Evolutionary conservation across 2,888 invertebrate genomes (phyloP).

Genomic region (Bhutanitis thaidina): DNA sequence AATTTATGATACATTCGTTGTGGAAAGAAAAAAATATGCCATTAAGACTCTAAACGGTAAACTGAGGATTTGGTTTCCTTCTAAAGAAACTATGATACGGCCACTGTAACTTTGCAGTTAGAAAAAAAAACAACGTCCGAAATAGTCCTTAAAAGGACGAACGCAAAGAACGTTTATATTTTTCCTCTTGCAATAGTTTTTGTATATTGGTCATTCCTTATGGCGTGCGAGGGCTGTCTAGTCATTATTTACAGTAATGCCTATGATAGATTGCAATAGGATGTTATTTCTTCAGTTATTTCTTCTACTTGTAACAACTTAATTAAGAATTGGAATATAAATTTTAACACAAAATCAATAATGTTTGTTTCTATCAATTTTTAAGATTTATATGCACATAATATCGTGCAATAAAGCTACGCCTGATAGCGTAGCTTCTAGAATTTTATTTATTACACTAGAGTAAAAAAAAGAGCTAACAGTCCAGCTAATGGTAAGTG

Average conservation of each 20-base stretch:
- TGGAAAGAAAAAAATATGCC: slow-evolving; percentile 44
- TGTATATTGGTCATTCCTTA: slow-evolving; percentile 34
- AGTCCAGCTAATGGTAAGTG: no score
- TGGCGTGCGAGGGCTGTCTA: slow-evolving; percentile 28
- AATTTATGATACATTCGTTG: slow-evolving; percentile 66
- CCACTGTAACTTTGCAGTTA: slow-evolving; percentile 18
- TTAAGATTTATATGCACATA: no score
- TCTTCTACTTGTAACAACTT: not conserved
- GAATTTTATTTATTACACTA: no score
- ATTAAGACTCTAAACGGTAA: slow-evolving; percentile 71
- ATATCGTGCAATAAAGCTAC: no score
- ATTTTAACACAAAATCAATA: no score
- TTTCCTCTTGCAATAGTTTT: not conserved
- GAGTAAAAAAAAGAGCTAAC: no score
- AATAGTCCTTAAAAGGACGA: slow-evolving; percentile 13
- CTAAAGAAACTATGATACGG: slow-evolving; percentile 37
- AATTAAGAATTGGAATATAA: not conserved
- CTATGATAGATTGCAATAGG: slow-evolving; percentile 54
- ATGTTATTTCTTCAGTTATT: slow-evolving; percentile 38
- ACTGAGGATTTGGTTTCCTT: slow-evolving; percentile 63
- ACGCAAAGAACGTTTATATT: not conserved
- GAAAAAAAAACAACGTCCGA: slow-evolving; percentile 4
- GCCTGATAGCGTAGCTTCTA: no score
- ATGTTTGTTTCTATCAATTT: no score
- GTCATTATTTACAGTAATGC: slow-evolving; percentile 39